These are phyloP conservation scores for Microctonus aethiopoides DNA, from an alignment of 2,888 invertebrate species.

Conservation along the genomic window DNA sequence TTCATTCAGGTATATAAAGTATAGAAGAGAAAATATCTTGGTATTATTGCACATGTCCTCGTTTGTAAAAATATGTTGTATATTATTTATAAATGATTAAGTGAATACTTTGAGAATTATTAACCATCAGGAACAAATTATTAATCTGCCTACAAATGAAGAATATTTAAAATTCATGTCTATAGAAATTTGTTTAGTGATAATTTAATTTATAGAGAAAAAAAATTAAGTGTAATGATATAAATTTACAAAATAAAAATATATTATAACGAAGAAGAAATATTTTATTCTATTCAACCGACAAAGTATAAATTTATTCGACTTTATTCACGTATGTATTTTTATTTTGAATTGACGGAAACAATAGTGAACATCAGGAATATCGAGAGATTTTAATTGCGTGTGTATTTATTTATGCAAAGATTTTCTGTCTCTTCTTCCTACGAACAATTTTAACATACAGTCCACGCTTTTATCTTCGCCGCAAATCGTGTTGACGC, in stretches of 20 bases:
- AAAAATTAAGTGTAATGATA: no score
- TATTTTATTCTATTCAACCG: no score
- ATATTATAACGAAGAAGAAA: no score
- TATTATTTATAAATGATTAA: not conserved
- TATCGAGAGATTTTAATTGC: not conserved
- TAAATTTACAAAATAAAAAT: no score
- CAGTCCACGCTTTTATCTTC: slow-evolving; percentile 8
- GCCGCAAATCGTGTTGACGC: slow-evolving; percentile 8
- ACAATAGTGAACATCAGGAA: not conserved
- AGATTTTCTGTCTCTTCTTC: not conserved
- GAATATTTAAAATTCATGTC: no score
- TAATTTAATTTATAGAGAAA: no score
- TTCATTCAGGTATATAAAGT: not conserved
- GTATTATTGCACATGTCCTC: not conserved
- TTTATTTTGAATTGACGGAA: not conserved
- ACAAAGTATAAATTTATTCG: not conserved
- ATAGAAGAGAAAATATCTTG: no score
- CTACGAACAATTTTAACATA: slow-evolving; percentile 1
- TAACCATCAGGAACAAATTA: not conserved
- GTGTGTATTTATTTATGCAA: slow-evolving; percentile 9
- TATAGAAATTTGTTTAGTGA: no score
- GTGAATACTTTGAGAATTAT: not conserved
- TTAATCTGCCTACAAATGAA: not conserved
- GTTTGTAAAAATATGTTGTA: not conserved
- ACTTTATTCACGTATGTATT: not conserved